Base-by-base conservation (phyloP, 2,113 vertebrate species). In the Pleuronectes platessa region DNA sequence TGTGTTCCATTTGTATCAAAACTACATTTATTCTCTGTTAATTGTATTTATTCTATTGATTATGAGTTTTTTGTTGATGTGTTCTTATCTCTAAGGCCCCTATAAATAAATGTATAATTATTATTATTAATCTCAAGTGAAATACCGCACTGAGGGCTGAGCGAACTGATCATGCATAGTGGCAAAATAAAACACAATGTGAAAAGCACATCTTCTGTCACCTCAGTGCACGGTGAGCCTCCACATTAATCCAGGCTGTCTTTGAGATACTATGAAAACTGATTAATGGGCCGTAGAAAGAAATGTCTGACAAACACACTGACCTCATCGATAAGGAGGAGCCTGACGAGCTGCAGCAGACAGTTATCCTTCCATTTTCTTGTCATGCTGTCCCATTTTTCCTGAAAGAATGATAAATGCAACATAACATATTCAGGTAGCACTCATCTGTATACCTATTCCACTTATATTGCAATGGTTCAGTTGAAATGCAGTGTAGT, bases 321-420 rank as follows among this genome's bases (percentile, higher is more conserved):
- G 49, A 90, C 98, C 95, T 99, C 98, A 90, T 99, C 98, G 51
- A 99, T 97, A 51, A 99, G 96, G 85, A 99, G 96, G 0, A 99
- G 94, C 61, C 95, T 94, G 73, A 99, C 97, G 13, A 98, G 92
- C 53, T 97, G 96, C 81, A 99, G 91, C 85, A 98, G 88, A 84
- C 95, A 96, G 83, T 96, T 98, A 82, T 97, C 96, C 86, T 94
- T 97, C 98, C 98, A 99, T 83, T 95, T 98, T 80, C 98, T 96
- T n/a, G 97, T 99, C 97, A 98, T 96, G 84, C 96, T 98, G 92
- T 99, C 98, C 98, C 98, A 99, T 90, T 99, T 99, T 93, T 99
- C 98, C 98, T 99, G 15, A 86, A 51, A 66, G 24, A 15, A 86
- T 55, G 7, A 71, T n/a, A 68, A 35, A 66, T 3, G 71, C 21